These are phyloP conservation scores for Glandiceps talaboti DNA, from an alignment of 53 echinoderm and acorn worm genomes.

Conservation along the genomic window DNA sequence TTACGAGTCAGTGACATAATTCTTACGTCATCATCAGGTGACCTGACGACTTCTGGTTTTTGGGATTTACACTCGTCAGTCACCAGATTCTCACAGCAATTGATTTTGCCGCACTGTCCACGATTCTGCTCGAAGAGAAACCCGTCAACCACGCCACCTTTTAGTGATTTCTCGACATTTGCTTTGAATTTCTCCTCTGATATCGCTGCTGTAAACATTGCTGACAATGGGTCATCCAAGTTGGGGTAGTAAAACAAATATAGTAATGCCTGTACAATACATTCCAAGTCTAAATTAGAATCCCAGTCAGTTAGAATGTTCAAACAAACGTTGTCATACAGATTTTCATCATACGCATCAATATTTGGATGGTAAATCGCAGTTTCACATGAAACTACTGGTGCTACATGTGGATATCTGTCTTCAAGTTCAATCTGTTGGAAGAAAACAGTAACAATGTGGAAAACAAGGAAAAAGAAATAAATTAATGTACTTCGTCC, in stretches of 20 bases:
- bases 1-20: too few relatives aligned
- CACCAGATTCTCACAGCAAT: too few relatives aligned
- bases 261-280: conserved; percentile 61
- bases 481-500: too few relatives aligned
- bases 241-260: conserved; percentile 77
- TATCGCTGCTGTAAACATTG: conserved; percentile 24
- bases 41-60: too few relatives aligned
- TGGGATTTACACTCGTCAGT: too few relatives aligned
- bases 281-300: conserved; percentile 29
- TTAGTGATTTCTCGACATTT: conserved; percentile 43
- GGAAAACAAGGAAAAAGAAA: background rate
- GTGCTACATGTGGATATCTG: conserved; percentile 23
- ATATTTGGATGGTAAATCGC: conserved; percentile 81
- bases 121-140: conserved; percentile 52
- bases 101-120: too few relatives aligned
- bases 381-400: conserved; percentile 45
- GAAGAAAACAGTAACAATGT: background rate
- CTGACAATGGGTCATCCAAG: conserved; percentile 47
- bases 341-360: conserved; percentile 34
- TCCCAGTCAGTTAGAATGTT: conserved; percentile 50
- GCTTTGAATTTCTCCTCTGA: conserved; percentile 29
- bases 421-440: conserved; percentile 6
- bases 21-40: too few relatives aligned
- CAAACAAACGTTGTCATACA: conserved; percentile 48
- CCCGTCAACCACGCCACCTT: conserved; percentile 39